These are phyloP conservation scores for Daktulosphaira vitifoliae DNA, from an alignment of 1,140 invertebrate genomes.

Conservation along the genomic window DNA sequence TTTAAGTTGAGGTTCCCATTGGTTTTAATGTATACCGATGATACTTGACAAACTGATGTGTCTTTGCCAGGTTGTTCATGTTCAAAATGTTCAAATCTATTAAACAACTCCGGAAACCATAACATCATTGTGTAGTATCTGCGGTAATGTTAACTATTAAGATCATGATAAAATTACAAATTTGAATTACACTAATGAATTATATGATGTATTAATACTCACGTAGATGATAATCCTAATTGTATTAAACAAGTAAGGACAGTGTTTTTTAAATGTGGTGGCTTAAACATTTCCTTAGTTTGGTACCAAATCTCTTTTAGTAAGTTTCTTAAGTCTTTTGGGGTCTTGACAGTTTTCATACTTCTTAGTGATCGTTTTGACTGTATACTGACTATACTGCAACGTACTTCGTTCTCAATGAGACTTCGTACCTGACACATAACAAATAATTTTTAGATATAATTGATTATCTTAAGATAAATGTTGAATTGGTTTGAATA, in stretches of 20 bases:
- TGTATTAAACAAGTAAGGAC: constrained; percentile 63
- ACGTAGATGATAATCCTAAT: constrained; percentile 63
- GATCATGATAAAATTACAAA: too few relatives aligned
- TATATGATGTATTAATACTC: constrained; percentile 38
- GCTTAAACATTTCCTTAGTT: constrained; percentile 57
- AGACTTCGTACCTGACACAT: constrained; percentile 57
- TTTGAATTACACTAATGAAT: too few relatives aligned
- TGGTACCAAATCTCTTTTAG: constrained; percentile 56
- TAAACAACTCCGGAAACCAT: constrained; percentile 73
- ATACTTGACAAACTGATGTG: constrained; percentile 60
- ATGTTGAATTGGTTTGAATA: too few relatives aligned
- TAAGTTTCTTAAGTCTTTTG: constrained; percentile 55
- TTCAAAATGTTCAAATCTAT: constrained; percentile 63
- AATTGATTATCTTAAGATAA: too few relatives aligned
- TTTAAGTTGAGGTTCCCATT: constrained; percentile 39
- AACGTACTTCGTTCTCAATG: constrained; percentile 53
- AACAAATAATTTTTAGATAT: too few relatives aligned
- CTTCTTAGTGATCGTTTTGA: constrained; percentile 50
- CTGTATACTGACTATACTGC: constrained; percentile 51
- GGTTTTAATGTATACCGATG: constrained; percentile 43
- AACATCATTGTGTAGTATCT: constrained; percentile 75
- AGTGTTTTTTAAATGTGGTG: constrained; percentile 60
- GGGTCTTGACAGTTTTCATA: constrained; percentile 52
- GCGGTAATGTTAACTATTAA: too few relatives aligned
- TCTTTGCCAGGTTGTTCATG: constrained; percentile 52